Evolutionary conservation across 2,888 invertebrate species (phyloP).

Genomic region (Zhuqinia jingwanae): DNA sequence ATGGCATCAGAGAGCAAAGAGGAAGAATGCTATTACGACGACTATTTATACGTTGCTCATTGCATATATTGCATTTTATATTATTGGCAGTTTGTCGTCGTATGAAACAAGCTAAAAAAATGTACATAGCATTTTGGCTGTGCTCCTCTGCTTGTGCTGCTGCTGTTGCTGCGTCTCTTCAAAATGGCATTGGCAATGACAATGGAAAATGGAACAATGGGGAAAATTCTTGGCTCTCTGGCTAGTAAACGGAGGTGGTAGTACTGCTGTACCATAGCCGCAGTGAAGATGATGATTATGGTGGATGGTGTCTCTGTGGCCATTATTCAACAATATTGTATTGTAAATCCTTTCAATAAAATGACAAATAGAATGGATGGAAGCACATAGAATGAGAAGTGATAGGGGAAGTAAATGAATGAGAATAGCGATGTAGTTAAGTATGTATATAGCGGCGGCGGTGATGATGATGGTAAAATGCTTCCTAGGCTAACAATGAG

Average conservation of each 20-base stretch:
- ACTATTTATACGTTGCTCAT: not conserved
- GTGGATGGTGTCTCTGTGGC: conserved; percentile 13
- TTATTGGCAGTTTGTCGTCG: not conserved
- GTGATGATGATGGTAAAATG: too few relatives aligned
- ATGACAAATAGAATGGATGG: conserved; percentile 76
- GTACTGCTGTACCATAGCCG: not conserved
- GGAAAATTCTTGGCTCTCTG: conserved; percentile 2
- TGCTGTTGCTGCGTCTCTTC: too few relatives aligned
- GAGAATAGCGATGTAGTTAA: conserved; percentile 18
- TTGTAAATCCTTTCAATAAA: conserved; percentile 79
- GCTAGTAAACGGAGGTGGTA: not conserved
- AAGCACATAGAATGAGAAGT: not conserved
- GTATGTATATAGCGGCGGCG: too few relatives aligned
- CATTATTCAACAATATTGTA: conserved; percentile 72
- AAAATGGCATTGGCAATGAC: conserved; percentile 44
- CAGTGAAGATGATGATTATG: not conserved
- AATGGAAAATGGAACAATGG: conserved; percentile 37
- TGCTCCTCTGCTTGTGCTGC: too few relatives aligned
- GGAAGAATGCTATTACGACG: not conserved
- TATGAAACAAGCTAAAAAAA: not conserved
- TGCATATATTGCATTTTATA: conserved; percentile 16
- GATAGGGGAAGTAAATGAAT: conserved; percentile 62
- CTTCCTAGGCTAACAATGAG: too few relatives aligned
- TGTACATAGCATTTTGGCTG: too few relatives aligned
- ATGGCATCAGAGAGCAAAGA: conserved; percentile 13